phyloP scores from a whole-genome alignment of 1,140 invertebrate genomes.

The Ganaspis sp. region DNA sequence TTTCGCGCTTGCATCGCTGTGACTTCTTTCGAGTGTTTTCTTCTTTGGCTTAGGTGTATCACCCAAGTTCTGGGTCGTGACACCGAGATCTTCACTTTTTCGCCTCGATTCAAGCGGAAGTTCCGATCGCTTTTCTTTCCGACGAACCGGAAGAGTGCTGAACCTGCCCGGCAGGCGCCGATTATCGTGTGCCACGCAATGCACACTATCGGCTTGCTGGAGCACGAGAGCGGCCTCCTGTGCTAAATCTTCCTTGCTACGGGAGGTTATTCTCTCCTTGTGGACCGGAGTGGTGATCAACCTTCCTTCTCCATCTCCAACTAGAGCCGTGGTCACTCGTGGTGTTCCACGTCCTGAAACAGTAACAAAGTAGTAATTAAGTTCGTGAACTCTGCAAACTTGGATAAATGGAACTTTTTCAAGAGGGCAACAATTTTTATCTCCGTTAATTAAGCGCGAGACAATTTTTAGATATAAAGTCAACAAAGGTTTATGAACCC shows the following conservation, averaged over 20 bases:
- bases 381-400: neutral
- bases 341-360: constrained; percentile 71
- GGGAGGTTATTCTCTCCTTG: constrained; percentile 80
- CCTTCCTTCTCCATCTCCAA: constrained; percentile 74
- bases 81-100: constrained; percentile 67
- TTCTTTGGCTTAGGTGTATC: constrained; percentile 65
- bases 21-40: constrained; percentile 78
- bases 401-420: too few species aligned
- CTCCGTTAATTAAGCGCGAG: too few species aligned
- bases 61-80: constrained; percentile 61
- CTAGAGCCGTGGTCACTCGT: constrained; percentile 70
- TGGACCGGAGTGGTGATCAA: constrained; percentile 77
- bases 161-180: constrained; percentile 78
- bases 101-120: constrained; percentile 63
- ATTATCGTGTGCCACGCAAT: constrained; percentile 77
- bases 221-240: constrained; percentile 84
- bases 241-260: constrained; percentile 81
- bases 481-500: too few species aligned
- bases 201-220: constrained; percentile 80
- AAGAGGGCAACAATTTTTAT: too few species aligned
- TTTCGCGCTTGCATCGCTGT: constrained; percentile 81
- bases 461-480: too few species aligned
- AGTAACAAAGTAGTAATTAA: constrained; percentile 41
- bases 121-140: constrained; percentile 74
- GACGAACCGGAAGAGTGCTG: constrained; percentile 79